Evolutionary conservation across 1,140 invertebrate species (phyloP).

Genomic region (Helicorthomorpha holstii): DNA sequence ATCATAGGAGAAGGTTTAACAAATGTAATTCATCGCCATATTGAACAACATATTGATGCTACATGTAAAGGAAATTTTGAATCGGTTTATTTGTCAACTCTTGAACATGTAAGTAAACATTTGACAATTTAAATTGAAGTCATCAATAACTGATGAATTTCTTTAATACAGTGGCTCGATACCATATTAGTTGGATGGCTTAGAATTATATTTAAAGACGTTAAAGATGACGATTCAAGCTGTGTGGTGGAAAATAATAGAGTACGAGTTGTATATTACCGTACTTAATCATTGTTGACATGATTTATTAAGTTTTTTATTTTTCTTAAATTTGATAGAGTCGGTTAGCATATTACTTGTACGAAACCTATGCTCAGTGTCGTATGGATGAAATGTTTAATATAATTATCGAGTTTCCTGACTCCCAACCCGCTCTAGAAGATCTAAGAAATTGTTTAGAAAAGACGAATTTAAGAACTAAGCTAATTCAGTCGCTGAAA

Average conservation of each 20-base stretch:
- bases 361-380: slow-evolving; percentile 69
- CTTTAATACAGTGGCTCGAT: slow-evolving; percentile 50
- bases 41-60: slow-evolving; percentile 57
- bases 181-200: slow-evolving; percentile 67
- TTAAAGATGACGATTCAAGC: background rate
- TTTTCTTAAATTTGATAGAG: slow-evolving; percentile 21
- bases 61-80: slow-evolving; percentile 69
- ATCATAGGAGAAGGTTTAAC: slow-evolving; percentile 62
- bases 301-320: slow-evolving; percentile 44
- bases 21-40: slow-evolving; percentile 57
- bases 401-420: slow-evolving; percentile 92
- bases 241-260: background rate
- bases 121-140: slow-evolving; percentile 11
- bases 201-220: slow-evolving; percentile 43
- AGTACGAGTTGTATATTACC: background rate
- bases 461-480: slow-evolving; percentile 60
- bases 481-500: slow-evolving; percentile 58
- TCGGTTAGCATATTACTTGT: slow-evolving; percentile 58
- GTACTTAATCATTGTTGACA: slow-evolving; percentile 21
- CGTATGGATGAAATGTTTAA: slow-evolving; percentile 86
- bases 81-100: slow-evolving; percentile 45
- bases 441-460: slow-evolving; percentile 73
- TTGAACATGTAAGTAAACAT: slow-evolving; percentile 41
- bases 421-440: slow-evolving; percentile 79
- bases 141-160: no score